Evolutionary conservation across 2,797 vertebrate species (phyloP), one percentile per base, ranked within the genome.

Genomic region (Onychomys arenicola): DNA sequence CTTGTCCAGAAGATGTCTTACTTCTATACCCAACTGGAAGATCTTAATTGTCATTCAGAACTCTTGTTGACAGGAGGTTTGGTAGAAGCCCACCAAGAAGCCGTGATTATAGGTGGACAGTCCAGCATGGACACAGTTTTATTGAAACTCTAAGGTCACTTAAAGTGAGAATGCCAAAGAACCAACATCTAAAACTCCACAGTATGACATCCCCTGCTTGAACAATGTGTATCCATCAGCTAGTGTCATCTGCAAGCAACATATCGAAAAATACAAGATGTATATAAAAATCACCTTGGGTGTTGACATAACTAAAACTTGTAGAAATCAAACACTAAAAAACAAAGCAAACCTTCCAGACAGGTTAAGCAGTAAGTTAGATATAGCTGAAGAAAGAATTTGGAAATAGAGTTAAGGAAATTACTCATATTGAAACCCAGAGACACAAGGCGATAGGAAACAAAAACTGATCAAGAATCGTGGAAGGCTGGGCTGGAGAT

Each of bases 281-380:
- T n/a, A 78, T 17, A 46, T 55, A 71, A 87, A 89, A 86, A 57
- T 67, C 27, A 73, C 46, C 23, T 63, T 80, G 16, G 73, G n/a
- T 55, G 29, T 83, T 84, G 71, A 92, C 21, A 21, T 37, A 85
- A 78, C 57, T 81, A 34, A 13, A 90, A 78, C 8, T 78, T 83
- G 27, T 84, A 84, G 25, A 80, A 75, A 87, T 40, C 85, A 94
- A 92, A 78, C 55, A 14, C 61, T 59, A 55, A 88, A 75, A 59
- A 37, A 52, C 19, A 57, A 40, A 82, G 6, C 52, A 52, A 86
- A 43, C 9, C n/a, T 75, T 63, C 21, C 32, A 34, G 27, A 43
- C 25, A 46, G 32, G 25, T 80, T 37, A 89, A 85, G 57, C 5
- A 89, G 57, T n/a, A 69, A 86, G 13, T 69, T 55, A 86, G 84